Percentiles rank a stretch among this genome's conserved stretches.
phyloP scores from a whole-genome alignment of 64 coral and sea anemone genomes.

The Catalaphyllia jardinei region DNA sequence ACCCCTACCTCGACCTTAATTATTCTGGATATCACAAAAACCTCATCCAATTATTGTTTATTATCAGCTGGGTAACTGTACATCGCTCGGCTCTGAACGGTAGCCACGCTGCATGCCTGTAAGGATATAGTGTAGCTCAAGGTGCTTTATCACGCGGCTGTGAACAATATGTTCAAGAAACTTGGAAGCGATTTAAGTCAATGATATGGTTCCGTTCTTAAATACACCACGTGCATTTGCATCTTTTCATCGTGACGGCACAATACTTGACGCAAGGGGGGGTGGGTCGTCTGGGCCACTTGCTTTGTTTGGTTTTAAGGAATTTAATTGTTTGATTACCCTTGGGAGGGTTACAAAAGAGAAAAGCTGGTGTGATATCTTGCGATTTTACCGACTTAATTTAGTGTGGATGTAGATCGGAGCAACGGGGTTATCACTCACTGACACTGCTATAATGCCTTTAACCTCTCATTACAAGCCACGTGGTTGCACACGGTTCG shows the following conservation, averaged over 20 bases:
- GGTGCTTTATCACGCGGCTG: constrained; percentile 36
- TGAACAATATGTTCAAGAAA: constrained; percentile 40
- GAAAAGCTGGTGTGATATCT: no score
- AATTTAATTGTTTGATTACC: no score
- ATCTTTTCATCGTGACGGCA: constrained; percentile 16
- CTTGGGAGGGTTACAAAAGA: no score
- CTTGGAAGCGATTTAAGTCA: constrained; percentile 25
- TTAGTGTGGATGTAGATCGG: no score
- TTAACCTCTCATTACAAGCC: no score
- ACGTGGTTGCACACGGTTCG: no score
- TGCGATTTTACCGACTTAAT: no score
- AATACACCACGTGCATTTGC: neutral
- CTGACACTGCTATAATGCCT: no score
- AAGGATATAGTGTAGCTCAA: neutral
- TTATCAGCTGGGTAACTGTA: neutral
- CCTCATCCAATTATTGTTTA: no score
- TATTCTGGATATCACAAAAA: no score
- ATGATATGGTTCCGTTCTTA: constrained; percentile 26
- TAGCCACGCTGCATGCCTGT: constrained; percentile 16
- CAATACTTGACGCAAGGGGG: neutral
- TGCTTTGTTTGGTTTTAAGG: constrained; percentile 23
- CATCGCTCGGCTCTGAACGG: constrained; percentile 13
- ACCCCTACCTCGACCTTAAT: no score
- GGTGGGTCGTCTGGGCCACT: constrained; percentile 29
- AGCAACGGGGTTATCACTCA: no score